Evolutionary conservation across 2,797 vertebrate genomes (phyloP).

Genomic region (Capromys pilorides): DNA sequence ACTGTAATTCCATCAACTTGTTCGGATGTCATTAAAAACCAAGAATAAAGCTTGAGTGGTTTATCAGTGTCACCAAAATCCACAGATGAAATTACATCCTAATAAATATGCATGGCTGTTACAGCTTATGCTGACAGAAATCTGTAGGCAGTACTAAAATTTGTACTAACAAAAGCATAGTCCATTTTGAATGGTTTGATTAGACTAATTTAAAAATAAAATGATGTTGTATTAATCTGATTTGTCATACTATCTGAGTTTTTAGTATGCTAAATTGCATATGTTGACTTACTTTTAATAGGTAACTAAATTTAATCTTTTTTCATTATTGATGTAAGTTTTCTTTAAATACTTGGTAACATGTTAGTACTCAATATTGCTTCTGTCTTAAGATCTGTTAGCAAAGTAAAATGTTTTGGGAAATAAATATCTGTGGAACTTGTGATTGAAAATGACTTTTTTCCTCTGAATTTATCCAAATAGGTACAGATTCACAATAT

Average conservation of each 20-base stretch:
- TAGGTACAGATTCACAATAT: slow-evolving; percentile 28
- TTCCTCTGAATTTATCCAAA: slow-evolving; percentile 49
- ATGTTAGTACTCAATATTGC: slow-evolving; percentile 50
- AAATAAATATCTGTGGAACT: slow-evolving; percentile 50
- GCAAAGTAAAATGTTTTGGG: slow-evolving; percentile 54
- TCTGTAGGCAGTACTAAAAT: slow-evolving; percentile 75
- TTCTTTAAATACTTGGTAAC: slow-evolving; percentile 57
- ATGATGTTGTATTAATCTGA: background rate
- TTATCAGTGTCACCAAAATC: slow-evolving; percentile 77
- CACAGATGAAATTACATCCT: slow-evolving; percentile 80
- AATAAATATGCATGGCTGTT: slow-evolving; percentile 77
- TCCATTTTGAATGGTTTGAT: slow-evolving; percentile 13
- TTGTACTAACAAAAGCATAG: slow-evolving; percentile 35
- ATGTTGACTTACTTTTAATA: slow-evolving; percentile 35
- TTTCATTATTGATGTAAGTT: slow-evolving; percentile 22
- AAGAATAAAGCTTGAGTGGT: slow-evolving; percentile 75
- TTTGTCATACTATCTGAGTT: slow-evolving; percentile 32
- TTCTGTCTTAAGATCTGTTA: slow-evolving; percentile 30
- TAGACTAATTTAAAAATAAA: slow-evolving; percentile 54
- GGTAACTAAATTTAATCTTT: slow-evolving; percentile 59
- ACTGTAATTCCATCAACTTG: slow-evolving; percentile 78
- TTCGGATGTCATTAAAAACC: slow-evolving; percentile 76
- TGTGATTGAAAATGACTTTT: slow-evolving; percentile 43
- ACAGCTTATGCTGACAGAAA: slow-evolving; percentile 70
- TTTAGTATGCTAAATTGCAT: background rate